Evolutionary conservation across 2,888 invertebrate genomes (phyloP), one percentile per base, ranked within the genome.

Genomic region (Cepaea hortensis): DNA sequence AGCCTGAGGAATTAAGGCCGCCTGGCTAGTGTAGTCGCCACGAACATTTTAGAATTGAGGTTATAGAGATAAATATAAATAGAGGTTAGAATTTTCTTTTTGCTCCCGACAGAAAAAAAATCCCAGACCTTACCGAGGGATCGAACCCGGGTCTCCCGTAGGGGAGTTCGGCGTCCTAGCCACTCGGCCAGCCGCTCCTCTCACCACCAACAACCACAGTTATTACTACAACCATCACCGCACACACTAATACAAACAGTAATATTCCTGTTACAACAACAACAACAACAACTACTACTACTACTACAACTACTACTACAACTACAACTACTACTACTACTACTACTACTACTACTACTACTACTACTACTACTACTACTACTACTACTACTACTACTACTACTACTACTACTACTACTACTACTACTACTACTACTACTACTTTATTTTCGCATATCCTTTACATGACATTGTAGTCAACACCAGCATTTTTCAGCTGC

Each of bases 321-420:
- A 87, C 79, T 86, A 73, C 84, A 85, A 79, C 73, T 81, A 81
- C 84, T 87, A 82, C 83, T 86, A 79, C 85, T 89, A 87, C 76
- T 72, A 23, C 72, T 72, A 23, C 72, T 72, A 23, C 35, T 88
- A 84, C 65, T 83, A 83, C 20, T 87, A 83, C 48, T 75, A 83
- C 70, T 80, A 83, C 83, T 70, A 87, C 89, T 72, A 87, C 88
- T 84, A 85, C 88, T 75, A 72, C 87, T 85, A 65, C 82, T 84
- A 87, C 79, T 86, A 73, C 84, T 87, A 79, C 73, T 81, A 81
- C 84, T 87, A 82, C 83, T 86, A 79, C 85, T 89, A 87, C 76
- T 72, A 23, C 72, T 72, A 23, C 72, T 72, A 23, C 35, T 88
- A 84, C 65, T 83, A 83, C 20, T 87, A 83, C 48, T 85, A 81